Conservation (phyloP, 1,140 invertebrate genomes). For the Bombus huntii region DNA sequence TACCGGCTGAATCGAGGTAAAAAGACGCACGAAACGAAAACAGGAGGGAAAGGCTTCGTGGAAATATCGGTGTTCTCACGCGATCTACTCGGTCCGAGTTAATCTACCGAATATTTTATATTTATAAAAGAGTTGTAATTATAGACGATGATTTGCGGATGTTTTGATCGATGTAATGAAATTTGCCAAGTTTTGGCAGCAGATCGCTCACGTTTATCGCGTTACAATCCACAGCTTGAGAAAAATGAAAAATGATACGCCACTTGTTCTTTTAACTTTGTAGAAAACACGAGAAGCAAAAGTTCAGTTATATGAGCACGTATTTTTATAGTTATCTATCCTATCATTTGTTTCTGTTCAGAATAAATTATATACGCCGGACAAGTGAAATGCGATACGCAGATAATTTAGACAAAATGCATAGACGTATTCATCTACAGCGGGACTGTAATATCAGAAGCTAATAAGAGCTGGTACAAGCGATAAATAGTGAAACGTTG, state of each 20-base stretch:
- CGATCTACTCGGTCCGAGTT: not conserved
- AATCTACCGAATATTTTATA: slow-evolving; percentile 19
- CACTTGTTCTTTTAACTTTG: no score
- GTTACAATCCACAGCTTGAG: not conserved
- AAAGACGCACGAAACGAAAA: not conserved
- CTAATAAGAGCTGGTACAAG: no score
- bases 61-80: slow-evolving; percentile 13
- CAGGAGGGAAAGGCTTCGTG: not conserved
- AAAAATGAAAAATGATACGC: no score
- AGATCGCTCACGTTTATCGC: not conserved
- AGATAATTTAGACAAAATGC: no score
- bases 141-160: slow-evolving; percentile 20
- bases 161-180: not conserved
- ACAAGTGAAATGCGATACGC: not conserved
- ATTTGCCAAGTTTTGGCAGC: not conserved
- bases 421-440: no score
- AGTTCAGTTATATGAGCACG: no score
- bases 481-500: no score
- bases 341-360: not conserved
- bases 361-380: not conserved
- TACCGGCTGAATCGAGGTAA: not conserved
- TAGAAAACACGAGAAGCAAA: no score
- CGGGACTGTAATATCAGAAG: no score
- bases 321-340: no score
- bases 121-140: not conserved